Evolutionary conservation across 2,888 invertebrate species (phyloP), one percentile per base, ranked within the genome.

Genomic region (Brachylomia viminalis): DNA sequence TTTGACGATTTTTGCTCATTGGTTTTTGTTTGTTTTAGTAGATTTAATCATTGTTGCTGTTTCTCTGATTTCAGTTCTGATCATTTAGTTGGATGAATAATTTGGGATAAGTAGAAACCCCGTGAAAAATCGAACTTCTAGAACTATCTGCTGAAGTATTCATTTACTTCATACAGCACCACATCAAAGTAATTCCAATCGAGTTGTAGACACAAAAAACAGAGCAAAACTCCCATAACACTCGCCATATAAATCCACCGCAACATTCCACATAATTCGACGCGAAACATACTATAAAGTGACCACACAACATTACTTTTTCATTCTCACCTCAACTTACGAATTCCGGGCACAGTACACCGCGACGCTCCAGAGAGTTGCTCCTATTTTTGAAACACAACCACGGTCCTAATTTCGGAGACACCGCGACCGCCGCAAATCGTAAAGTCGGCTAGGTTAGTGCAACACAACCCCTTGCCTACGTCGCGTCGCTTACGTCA

Each of bases 391-490:
- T 87, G 76, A 83, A 87, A 87, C 84, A 87, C 77, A 81, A 81
- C 86, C 88, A 77, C 79, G 75, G 77, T 68, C 86, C 88, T 87
- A 87, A 86, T 87, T 87, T 87, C 72, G 84, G 88, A 82, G 88
- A 87, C 88, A 84, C 86, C 82, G 86, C 78, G 74, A 56, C 69
- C 78, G 72, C 88, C 88, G 73, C 87, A 86, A 84, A 86, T 86
- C 88, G 88, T 87, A 87, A 87, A 87, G 79, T 87, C 79, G 66
- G 70, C 79, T 87, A 86, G 87, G 75, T 87, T 87, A 87, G 82
- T 87, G 79, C 86, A 81, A 74, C 79, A 71, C 68, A 73, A 68
- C 66, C 77, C 73, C 71, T 64, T 75, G 64, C 70, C 79, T 78
- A 74, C 68, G 45, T 49, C 52, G 65, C 68, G 45, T 49, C 52